Evolutionary conservation across 2,113 vertebrate species (phyloP).

Genomic region (Campylomormyrus tamandua): DNA sequence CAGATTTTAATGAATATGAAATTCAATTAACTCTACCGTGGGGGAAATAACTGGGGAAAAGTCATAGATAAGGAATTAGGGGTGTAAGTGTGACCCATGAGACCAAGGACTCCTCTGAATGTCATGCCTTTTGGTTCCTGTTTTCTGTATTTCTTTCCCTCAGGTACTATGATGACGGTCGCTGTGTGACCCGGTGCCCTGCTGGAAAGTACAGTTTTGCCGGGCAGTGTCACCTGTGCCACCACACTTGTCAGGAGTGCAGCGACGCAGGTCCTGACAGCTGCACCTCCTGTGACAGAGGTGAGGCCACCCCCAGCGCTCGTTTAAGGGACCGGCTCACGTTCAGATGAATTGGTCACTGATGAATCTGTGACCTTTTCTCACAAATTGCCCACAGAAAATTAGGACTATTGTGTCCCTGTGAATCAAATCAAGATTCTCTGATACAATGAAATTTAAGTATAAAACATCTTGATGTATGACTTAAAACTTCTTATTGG

Average conservation of each 20-base stretch:
- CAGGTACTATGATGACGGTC: constrained; percentile 74
- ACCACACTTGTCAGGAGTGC: constrained; percentile 79
- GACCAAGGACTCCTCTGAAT: not conserved
- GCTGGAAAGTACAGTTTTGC: constrained; percentile 61
- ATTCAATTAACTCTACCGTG: not conserved
- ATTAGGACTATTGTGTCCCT: not conserved
- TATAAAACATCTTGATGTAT: not conserved
- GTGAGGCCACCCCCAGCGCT: constrained; percentile 47
- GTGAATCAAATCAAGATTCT: not conserved
- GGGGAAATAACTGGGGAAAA: not conserved
- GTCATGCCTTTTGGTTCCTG: not conserved
- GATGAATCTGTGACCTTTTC: not conserved
- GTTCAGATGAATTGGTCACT: not conserved
- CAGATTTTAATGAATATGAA: not conserved
- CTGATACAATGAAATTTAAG: not conserved
- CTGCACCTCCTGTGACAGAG: constrained; percentile 75
- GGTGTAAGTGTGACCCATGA: not conserved
- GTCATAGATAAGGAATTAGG: not conserved
- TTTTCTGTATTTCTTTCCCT: not conserved
- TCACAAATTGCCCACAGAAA: not conserved
- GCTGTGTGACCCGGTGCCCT: constrained; percentile 64
- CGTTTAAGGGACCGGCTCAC: too few species aligned
- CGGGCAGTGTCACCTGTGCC: constrained; percentile 71
- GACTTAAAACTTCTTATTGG: not conserved
- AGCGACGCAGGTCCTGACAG: constrained; percentile 67